Evolutionary conservation across 2,888 invertebrate genomes (phyloP).

Genomic region (Drosophila austrosaltans): DNA sequence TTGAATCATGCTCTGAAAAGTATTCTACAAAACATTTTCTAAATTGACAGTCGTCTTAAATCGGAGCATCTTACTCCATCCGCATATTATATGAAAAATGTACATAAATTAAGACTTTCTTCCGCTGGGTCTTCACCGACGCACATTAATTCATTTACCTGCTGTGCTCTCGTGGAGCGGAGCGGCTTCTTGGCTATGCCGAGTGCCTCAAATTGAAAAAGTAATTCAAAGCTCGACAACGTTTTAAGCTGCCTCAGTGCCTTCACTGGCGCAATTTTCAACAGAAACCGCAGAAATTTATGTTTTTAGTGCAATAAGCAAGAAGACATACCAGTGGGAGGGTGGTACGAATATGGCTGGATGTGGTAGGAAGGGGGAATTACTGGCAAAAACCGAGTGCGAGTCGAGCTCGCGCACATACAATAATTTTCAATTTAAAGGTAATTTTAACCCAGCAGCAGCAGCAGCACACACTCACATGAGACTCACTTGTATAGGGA

Average conservation of each 20-base stretch:
- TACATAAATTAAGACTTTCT: slow-evolving; percentile 57
- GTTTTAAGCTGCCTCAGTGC: slow-evolving; percentile 25
- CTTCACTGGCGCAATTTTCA: slow-evolving; percentile 56
- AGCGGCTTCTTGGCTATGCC: slow-evolving; percentile 34
- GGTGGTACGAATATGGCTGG: no score
- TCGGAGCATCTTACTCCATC: slow-evolving; percentile 25
- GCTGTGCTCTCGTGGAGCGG: slow-evolving; percentile 40
- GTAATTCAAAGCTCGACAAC: slow-evolving; percentile 65
- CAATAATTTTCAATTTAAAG: slow-evolving; percentile 79
- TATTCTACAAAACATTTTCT: slow-evolving; percentile 8
- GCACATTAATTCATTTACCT: slow-evolving; percentile 72
- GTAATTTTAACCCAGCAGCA: slow-evolving; percentile 69
- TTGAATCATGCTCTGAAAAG: slow-evolving; percentile 4
- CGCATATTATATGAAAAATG: slow-evolving; percentile 52
- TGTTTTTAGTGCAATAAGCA: slow-evolving; percentile 52
- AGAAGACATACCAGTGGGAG: slow-evolving; percentile 19
- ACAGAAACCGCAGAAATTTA: slow-evolving; percentile 71
- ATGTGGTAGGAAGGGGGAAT: slow-evolving; percentile 8
- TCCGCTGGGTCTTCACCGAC: slow-evolving; percentile 24
- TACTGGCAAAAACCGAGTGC: slow-evolving; percentile 40
- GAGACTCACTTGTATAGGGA: slow-evolving; percentile 18
- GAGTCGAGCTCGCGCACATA: slow-evolving; percentile 72
- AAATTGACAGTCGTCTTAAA: slow-evolving; percentile 20
- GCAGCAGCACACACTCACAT: slow-evolving; percentile 19
- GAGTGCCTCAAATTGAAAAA: slow-evolving; percentile 72